Evolutionary conservation across 1,140 invertebrate species (phyloP).

Genomic region (Cheumatopsyche charites): DNA sequence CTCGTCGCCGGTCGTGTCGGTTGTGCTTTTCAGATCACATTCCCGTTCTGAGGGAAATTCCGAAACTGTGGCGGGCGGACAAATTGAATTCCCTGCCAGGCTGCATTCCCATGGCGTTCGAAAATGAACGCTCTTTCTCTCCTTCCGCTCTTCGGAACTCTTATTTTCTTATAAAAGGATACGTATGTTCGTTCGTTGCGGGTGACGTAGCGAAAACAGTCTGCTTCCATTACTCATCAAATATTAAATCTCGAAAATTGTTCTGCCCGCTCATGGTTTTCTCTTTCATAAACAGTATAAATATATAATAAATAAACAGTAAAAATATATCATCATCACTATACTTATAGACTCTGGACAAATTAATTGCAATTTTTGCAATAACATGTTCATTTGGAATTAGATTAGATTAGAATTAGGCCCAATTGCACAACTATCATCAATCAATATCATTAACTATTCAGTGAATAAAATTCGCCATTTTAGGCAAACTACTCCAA

Average conservation of each 20-base stretch:
- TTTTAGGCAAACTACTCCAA: too few species aligned
- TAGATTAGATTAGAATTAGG: too few species aligned
- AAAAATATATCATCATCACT: too few species aligned
- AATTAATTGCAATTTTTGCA: too few species aligned
- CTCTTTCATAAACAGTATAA: constrained; percentile 35
- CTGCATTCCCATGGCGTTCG: constrained; percentile 45
- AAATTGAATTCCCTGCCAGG: constrained; percentile 48
- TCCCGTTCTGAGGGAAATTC: constrained; percentile 43
- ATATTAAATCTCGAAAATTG: constrained; percentile 44
- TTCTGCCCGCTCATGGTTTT: constrained; percentile 29
- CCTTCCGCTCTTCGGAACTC: not conserved
- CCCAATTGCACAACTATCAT: too few species aligned
- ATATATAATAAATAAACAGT: too few species aligned
- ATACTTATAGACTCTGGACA: too few species aligned
- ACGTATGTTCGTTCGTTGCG: not conserved
- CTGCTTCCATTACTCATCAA: constrained; percentile 46
- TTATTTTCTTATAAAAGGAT: not conserved
- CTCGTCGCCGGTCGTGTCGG: not conserved
- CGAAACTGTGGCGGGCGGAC: constrained; percentile 41
- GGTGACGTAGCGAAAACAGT: constrained; percentile 44
- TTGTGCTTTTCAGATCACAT: constrained; percentile 46
- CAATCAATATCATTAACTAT: too few species aligned
- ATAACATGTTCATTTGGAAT: too few species aligned
- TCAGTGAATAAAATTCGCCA: too few species aligned
- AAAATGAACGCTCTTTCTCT: constrained; percentile 32